phyloP scores from a whole-genome alignment of 2,797 vertebrate genomes.

The Platyrinchus mystaceus region DNA sequence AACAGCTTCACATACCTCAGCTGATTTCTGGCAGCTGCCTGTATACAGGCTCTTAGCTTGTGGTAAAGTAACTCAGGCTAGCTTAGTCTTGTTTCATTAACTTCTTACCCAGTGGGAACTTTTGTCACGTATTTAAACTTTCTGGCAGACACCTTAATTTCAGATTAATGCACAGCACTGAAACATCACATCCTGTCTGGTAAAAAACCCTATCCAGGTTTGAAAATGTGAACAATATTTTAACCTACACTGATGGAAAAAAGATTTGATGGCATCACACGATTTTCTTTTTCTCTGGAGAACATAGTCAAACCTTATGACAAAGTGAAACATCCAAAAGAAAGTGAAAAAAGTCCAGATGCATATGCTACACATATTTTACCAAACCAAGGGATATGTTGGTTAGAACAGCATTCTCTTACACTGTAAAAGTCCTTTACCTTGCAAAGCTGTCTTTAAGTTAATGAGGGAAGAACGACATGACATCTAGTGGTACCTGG shows the following conservation, averaged over 20 bases:
- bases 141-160: not conserved
- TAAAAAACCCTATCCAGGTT: not conserved
- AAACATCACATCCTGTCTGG: not conserved
- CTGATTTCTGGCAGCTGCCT: not conserved
- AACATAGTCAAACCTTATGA: not conserved
- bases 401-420: not conserved
- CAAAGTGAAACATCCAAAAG: not conserved
- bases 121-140: not conserved
- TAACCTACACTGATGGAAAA: not conserved
- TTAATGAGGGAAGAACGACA: not conserved
- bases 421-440: not conserved
- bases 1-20: not conserved
- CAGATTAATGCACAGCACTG: not conserved
- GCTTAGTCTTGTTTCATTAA: not conserved
- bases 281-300: not conserved
- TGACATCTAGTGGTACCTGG: fast-evolving
- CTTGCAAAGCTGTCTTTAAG: not conserved
- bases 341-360: not conserved
- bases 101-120: not conserved
- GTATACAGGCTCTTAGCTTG: not conserved
- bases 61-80: not conserved
- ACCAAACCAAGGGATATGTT: not conserved
- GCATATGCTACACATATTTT: not conserved
- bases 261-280: not conserved
- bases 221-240: not conserved